Percentiles rank a stretch among this genome's conserved stretches.
phyloP scores from a whole-genome alignment of 2,888 invertebrate species.

The Antheraea assamensis region DNA sequence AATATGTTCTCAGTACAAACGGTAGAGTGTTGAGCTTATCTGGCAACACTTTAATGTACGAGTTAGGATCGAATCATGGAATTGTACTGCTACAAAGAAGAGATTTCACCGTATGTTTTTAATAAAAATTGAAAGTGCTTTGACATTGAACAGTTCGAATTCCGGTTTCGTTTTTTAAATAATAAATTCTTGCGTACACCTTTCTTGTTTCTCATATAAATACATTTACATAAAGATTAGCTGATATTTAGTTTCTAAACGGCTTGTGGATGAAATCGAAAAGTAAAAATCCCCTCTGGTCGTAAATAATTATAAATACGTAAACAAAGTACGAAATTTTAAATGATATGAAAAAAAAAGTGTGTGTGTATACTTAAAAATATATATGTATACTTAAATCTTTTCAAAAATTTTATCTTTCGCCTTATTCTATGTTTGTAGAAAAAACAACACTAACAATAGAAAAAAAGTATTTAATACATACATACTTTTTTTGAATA shows the following conservation, averaged over 20 bases:
- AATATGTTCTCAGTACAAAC: conserved; percentile 43
- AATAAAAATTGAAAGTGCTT: conserved; percentile 10
- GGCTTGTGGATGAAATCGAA: neutral
- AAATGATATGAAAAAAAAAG: neutral
- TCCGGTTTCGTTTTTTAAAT: conserved; percentile 7
- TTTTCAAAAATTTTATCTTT: too few relatives aligned
- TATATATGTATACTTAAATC: too few relatives aligned
- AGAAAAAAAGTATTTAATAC: too few relatives aligned
- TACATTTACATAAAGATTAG: conserved; percentile 1
- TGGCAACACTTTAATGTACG: conserved; percentile 48
- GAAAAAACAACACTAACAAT: too few relatives aligned
- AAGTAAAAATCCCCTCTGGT: neutral
- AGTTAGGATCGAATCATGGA: neutral
- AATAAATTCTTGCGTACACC: neutral
- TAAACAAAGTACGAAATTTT: neutral
- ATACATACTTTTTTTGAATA: too few relatives aligned
- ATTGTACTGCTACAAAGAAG: neutral
- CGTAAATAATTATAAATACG: neutral
- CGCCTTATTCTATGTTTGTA: too few relatives aligned
- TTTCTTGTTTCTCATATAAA: conserved; percentile 9
- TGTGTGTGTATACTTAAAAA: too few relatives aligned
- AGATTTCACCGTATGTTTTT: neutral
- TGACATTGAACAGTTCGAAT: conserved; percentile 7
- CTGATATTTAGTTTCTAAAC: conserved; percentile 7
- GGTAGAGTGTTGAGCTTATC: conserved; percentile 40